Evolutionary conservation across 1,140 invertebrate species (phyloP).

Genomic region (Scaptomyza montana): DNA sequence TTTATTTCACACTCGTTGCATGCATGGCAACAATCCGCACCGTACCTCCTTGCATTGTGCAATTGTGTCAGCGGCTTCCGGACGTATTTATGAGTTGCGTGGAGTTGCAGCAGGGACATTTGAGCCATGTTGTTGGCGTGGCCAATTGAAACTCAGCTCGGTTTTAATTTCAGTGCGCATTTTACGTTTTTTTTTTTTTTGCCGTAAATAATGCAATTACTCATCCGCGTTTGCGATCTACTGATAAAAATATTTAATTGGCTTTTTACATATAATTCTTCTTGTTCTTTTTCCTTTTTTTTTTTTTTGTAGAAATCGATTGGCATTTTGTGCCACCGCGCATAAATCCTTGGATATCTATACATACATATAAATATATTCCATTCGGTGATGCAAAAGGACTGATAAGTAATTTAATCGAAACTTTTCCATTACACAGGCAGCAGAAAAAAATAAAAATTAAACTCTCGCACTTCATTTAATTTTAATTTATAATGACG

Average conservation of each 20-base stretch:
- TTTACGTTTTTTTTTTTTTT: conserved; percentile 8
- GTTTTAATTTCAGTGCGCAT: conserved; percentile 58
- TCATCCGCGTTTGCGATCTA: conserved; percentile 71
- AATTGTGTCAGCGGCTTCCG: conserved; percentile 51
- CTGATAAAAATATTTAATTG: conserved; percentile 82
- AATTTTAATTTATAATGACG: conserved; percentile 79
- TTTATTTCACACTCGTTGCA: conserved; percentile 72
- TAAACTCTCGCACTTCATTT: conserved; percentile 77
- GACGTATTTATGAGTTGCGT: conserved; percentile 54
- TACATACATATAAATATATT: conserved; percentile 7
- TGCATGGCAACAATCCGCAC: neutral
- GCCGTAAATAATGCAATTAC: conserved; percentile 79
- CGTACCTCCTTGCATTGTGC: conserved; percentile 12
- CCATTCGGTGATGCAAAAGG: conserved; percentile 54
- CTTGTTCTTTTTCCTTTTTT: conserved; percentile 16
- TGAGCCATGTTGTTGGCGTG: conserved; percentile 40
- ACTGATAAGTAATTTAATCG: conserved; percentile 80
- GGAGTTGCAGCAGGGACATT: conserved; percentile 15
- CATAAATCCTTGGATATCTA: conserved; percentile 60
- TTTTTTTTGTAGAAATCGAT: conserved; percentile 49
- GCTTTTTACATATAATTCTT: conserved; percentile 54
- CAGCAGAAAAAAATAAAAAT: conserved; percentile 31
- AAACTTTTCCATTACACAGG: conserved; percentile 60
- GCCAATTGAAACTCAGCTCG: conserved; percentile 62
- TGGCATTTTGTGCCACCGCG: conserved; percentile 63